Conservation (phyloP, 2,797 vertebrate species). For the Falco cherrug region DNA sequence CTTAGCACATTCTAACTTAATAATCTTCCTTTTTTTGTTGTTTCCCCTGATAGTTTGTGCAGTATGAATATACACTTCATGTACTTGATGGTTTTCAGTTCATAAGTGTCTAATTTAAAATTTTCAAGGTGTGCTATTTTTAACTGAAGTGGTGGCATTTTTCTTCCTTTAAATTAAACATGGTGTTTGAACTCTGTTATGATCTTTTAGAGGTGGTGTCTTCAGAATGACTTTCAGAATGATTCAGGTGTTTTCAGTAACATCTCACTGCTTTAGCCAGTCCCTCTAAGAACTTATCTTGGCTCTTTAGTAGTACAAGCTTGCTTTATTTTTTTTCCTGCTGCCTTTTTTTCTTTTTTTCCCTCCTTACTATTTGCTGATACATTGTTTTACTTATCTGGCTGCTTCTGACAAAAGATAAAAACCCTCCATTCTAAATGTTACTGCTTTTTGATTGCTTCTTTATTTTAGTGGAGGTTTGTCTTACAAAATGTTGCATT, state of each 20-base stretch:
- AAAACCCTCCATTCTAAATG: background rate
- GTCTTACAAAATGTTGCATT: background rate
- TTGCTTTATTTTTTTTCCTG: background rate
- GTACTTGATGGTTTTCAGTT: background rate
- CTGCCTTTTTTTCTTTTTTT: rapidly evolving
- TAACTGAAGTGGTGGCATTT: background rate
- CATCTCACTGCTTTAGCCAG: background rate
- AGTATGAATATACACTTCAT: background rate
- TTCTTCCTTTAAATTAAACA: background rate
- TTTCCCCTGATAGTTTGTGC: background rate
- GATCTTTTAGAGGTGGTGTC: background rate
- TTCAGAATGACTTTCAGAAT: background rate
- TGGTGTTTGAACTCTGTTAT: background rate
- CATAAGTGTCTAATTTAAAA: background rate
- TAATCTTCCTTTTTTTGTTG: background rate
- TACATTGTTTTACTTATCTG: background rate
- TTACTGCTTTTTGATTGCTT: background rate
- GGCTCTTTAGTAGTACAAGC: background rate
- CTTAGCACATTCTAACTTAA: background rate
- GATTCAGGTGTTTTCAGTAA: background rate
- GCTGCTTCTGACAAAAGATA: background rate
- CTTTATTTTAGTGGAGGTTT: background rate
- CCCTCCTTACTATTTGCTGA: background rate
- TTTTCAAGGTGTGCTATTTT: background rate
- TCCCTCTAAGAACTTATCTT: background rate